Base-by-base conservation (phyloP, 2,797 vertebrate species). In the Saxicola maurus region DNA sequence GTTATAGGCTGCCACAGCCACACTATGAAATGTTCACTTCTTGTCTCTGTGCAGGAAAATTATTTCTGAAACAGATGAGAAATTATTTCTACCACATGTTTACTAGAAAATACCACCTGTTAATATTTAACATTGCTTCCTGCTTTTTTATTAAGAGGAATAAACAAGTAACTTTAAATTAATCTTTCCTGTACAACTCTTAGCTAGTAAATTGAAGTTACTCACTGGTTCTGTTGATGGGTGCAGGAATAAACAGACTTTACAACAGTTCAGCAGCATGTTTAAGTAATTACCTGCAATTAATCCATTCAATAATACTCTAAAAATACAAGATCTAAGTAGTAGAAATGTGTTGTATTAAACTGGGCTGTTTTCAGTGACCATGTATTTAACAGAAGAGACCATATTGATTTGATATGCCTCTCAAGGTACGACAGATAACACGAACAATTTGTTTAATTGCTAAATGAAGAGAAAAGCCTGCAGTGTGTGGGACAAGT, bases 391-490 rank as follows among this genome's bases (percentile, higher is more conserved):
- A 85, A 77, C 49, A 89, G 30, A 57, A 90, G 37, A 52, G 21
- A 30, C 43, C n/a, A 35, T n/a, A 87, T 38, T 75, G 61, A 85
- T 91, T 87, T 68, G 72, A 45, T 59, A 53, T 21, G 38, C 42
- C 46, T 77, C 90, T 82, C 46, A 77, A 67, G 27, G 28, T 74
- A 33, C 1, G 2, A 11, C 38, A 68, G 73, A 53, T 40, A 81
- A 80, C 14, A 25, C 0, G 19, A 81, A 37, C 14, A 38, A 74
- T 67, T 82, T 60, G 46, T 64, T 74, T 81, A 80, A 89, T 60
- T 77, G 53, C 42, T 77, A 87, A 87, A 87, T 53, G 55, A 71
- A 71, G 51, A 77, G 53, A 30, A 83, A 90, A 93, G 62, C 19
- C 60, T 79, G 56, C 31, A 43, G 40, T 13, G 46, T 52, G 53